Evolutionary conservation across 2,113 vertebrate genomes (phyloP), one percentile per base, ranked within the genome.

Genomic region (Dasyornis broadbenti): DNA sequence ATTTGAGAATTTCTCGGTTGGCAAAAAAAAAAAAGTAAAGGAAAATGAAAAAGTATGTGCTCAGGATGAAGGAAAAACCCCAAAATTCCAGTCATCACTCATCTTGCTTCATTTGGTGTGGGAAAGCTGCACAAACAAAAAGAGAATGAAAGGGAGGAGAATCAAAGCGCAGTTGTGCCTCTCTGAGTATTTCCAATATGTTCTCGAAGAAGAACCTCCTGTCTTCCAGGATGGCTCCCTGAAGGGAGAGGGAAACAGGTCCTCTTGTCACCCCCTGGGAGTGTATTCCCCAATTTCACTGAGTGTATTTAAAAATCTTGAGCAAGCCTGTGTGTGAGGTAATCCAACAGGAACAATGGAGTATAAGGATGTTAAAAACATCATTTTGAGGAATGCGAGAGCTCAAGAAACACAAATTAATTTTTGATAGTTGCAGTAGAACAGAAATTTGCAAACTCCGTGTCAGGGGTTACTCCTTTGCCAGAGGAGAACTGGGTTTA

Each of bases 81-180:
- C 71, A 57, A 70, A 84, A 93, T 90, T 95, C 76, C 79, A 89
- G 75, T 72, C 87, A 73, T 96, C 84, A 87, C 28, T 95, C 87
- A 95, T 70, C 39, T 37, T 87, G n/a, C 83, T 94, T 92, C 89
- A 87, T 82, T 92, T 85, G 59, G 82, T 82, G 75, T 39, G 42
- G 73, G 71, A 95, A 94, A 89, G 64, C 82, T 86, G 59, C 1
- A 15, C 80, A 80, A 94, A 60, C 47, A 70, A 59, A 82, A 82
- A 82, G 63, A 66, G 66, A 95, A 80, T 42, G 70, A 72, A 94
- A 66, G 44, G 64, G 71, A 90, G n/a, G 57, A 92, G 89, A 90
- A 70, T 81, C 82, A 92, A 93, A 95, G 89, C 57, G 39, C 26
- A 6, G 12, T 80, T 88, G 44, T 94, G 57, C 80, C 53, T 87